These are phyloP conservation scores for Setophaga kirtlandii DNA, from an alignment of 2,113 vertebrate genomes.

Conservation along the genomic window DNA sequence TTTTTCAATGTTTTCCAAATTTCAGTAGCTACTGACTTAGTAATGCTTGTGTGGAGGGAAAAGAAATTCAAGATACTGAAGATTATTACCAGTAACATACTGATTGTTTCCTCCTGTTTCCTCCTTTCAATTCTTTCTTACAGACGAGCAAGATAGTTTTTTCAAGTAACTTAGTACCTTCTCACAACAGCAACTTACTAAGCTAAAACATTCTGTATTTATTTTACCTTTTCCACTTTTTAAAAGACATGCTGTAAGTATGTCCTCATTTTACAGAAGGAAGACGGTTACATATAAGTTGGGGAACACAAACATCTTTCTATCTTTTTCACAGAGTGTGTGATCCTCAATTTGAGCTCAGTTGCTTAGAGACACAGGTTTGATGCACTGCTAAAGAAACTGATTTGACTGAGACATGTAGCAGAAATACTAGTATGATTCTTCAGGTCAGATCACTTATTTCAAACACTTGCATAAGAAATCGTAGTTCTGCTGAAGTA, in stretches of 20 bases:
- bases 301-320: background rate
- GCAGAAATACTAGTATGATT: background rate
- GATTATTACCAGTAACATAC: background rate
- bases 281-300: background rate
- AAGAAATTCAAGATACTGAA: background rate
- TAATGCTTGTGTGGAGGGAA: background rate
- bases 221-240: background rate
- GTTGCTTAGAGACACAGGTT: background rate
- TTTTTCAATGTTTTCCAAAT: conserved; percentile 38
- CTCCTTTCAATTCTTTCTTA: background rate
- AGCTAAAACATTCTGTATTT: background rate
- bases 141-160: background rate
- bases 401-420: background rate
- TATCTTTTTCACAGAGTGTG: background rate
- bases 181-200: background rate
- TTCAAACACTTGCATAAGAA: background rate
- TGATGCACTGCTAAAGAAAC: background rate
- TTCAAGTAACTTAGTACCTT: background rate
- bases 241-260: background rate
- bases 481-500: background rate
- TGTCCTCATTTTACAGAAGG: background rate
- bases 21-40: background rate
- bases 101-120: background rate
- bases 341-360: background rate
- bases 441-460: background rate